Conservation (phyloP, 2,888 invertebrate genomes). For the Phengaris alcon region DNA sequence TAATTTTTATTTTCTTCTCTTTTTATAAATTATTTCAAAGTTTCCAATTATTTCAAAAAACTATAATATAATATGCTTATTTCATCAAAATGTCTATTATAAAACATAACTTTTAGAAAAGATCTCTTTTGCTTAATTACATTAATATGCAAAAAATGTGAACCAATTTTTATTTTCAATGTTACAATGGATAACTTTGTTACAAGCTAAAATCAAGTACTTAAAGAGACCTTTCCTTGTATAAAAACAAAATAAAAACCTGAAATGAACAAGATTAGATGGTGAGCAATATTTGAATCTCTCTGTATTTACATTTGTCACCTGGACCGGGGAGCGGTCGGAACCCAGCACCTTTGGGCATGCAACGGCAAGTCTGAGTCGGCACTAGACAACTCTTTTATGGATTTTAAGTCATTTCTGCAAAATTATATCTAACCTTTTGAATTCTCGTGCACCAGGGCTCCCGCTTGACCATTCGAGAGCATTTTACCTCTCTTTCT, state of each 20-base stretch:
- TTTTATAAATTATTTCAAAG: background rate
- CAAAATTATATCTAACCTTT: conserved; percentile 70
- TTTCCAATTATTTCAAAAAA: too few species aligned
- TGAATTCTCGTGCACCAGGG: conserved; percentile 50
- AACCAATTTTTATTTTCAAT: too few species aligned
- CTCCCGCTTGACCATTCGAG: conserved; percentile 58
- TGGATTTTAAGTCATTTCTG: conserved; percentile 48
- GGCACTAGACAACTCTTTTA: background rate
- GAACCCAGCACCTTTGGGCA: conserved; percentile 12
- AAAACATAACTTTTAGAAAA: background rate
- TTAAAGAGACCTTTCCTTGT: conserved; percentile 26
- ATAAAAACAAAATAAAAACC: conserved; percentile 32
- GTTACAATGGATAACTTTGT: too few species aligned
- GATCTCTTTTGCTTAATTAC: background rate
- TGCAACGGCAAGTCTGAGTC: conserved; percentile 1
- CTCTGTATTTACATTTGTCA: conserved; percentile 22
- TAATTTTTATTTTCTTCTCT: background rate
- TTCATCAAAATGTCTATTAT: background rate
- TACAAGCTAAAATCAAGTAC: too few species aligned
- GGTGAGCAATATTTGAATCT: background rate
- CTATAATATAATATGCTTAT: background rate
- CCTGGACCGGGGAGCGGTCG: background rate
- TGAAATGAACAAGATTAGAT: conserved; percentile 37
- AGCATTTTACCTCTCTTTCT: conserved; percentile 27
- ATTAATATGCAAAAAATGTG: background rate